Evolutionary conservation across 2,797 vertebrate species (phyloP).

Genomic region (Rhyacichthys aspro): DNA sequence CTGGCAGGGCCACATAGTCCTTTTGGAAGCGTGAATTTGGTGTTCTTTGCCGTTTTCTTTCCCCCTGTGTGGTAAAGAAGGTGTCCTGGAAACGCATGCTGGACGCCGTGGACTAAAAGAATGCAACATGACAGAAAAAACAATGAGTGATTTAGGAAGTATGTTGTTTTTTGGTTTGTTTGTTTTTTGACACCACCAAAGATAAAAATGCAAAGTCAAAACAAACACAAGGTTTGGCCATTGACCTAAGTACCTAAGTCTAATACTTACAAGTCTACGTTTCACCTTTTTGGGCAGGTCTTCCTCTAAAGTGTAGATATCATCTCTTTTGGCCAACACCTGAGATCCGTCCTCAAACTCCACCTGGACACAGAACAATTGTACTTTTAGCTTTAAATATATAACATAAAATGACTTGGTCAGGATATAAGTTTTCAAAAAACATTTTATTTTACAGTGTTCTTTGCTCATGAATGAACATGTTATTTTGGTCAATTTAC

Average conservation of each 20-base stretch:
- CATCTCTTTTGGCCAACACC: constrained; percentile 92
- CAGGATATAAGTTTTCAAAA: not conserved
- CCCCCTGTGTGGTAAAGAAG: constrained; percentile 89
- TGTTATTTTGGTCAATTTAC: not conserved
- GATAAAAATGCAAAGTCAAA: not conserved
- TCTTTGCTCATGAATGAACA: too few relatives aligned
- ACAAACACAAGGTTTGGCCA: too few relatives aligned
- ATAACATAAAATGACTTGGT: too few relatives aligned
- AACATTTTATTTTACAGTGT: not conserved
- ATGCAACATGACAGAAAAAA: constrained; percentile 15
- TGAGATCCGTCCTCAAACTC: constrained; percentile 99
- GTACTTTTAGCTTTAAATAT: not conserved
- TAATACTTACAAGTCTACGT: constrained; percentile 93
- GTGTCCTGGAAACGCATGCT: constrained; percentile 96
- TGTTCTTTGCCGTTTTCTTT: constrained; percentile 91
- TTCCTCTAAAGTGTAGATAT: constrained; percentile 95
- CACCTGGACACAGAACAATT: constrained; percentile 75
- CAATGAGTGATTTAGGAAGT: constrained; percentile 11
- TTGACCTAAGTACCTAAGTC: constrained; percentile 10
- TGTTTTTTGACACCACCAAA: not conserved
- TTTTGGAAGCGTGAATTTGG: constrained; percentile 94
- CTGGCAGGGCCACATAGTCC: constrained; percentile 91
- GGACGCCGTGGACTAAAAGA: constrained; percentile 91
- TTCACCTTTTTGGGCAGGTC: constrained; percentile 98
- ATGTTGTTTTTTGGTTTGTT: not conserved